Percentiles rank a stretch among this genome's conserved stretches.
These are phyloP conservation scores for Diploptera punctata DNA, from an alignment of 2,888 invertebrate genomes.

Conservation along the genomic window DNA sequence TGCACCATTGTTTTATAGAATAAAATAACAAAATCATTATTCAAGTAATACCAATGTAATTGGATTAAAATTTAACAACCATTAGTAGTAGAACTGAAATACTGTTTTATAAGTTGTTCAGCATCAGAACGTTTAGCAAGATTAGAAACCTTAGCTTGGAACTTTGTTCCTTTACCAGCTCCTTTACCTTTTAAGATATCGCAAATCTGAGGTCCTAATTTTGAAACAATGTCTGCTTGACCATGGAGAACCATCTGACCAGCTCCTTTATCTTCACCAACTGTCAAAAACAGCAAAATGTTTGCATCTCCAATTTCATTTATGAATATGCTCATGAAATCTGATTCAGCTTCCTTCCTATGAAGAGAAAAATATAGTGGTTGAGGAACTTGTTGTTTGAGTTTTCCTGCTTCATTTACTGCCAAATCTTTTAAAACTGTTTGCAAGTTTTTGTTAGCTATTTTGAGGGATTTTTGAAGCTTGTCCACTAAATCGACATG, in stretches of 20 bases:
- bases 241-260: slow-evolving; percentile 63
- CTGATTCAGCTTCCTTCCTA: slow-evolving; percentile 78
- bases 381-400: slow-evolving; percentile 58
- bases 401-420: slow-evolving; percentile 67
- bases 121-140: slow-evolving; percentile 69
- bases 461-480: slow-evolving; percentile 71
- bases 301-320: slow-evolving; percentile 65
- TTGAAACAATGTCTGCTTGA: slow-evolving; percentile 57
- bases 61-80: neutral
- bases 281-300: slow-evolving; percentile 70
- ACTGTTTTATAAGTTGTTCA: slow-evolving; percentile 64
- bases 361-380: slow-evolving; percentile 66
- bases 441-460: slow-evolving; percentile 68
- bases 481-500: slow-evolving; percentile 78
- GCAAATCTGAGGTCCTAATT: slow-evolving; percentile 68
- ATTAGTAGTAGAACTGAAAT: slow-evolving; percentile 55
- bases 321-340: slow-evolving; percentile 74
- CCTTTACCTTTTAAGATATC: slow-evolving; percentile 78
- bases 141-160: slow-evolving; percentile 77
- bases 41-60: too few relatives aligned
- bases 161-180: slow-evolving; percentile 72
- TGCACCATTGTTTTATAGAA: too few relatives aligned
- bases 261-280: slow-evolving; percentile 70
- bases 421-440: slow-evolving; percentile 73
- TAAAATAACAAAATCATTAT: too few relatives aligned